phyloP scores from a whole-genome alignment of 2,888 invertebrate species.

The Hypselothyrea guttata region DNA sequence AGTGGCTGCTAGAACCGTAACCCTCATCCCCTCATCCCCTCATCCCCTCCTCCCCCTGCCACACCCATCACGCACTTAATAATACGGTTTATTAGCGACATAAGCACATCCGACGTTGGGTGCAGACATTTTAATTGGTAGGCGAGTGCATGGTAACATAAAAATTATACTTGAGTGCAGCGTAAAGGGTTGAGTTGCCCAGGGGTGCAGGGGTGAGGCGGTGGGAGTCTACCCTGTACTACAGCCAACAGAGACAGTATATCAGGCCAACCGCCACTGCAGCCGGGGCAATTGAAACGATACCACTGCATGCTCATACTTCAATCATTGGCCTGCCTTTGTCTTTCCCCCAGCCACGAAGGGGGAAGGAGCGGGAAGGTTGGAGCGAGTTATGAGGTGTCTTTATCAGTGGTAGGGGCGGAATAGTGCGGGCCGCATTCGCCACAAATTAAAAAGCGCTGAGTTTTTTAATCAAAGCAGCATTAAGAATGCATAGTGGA shows the following conservation, averaged over 20 bases:
- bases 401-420: conserved; percentile 6
- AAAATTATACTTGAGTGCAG: conserved; percentile 70
- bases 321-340: conserved; percentile 64
- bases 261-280: background rate
- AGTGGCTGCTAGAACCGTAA: conserved; percentile 36
- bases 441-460: conserved; percentile 76
- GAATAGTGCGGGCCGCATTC: conserved; percentile 39
- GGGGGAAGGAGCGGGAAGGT: background rate
- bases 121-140: conserved; percentile 79
- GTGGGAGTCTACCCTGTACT: background rate
- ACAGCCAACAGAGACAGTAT: background rate
- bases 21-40: conserved; percentile 4
- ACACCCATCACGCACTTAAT: conserved; percentile 69
- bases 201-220: conserved; percentile 6
- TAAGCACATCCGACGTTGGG: conserved; percentile 74
- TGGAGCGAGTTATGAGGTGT: conserved; percentile 32
- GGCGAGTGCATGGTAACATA: conserved; percentile 78
- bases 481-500: conserved; percentile 49
- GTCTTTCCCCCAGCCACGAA: conserved; percentile 31
- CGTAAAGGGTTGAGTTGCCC: conserved; percentile 34
- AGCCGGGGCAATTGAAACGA: conserved; percentile 72
- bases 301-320: conserved; percentile 59
- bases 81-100: conserved; percentile 78
- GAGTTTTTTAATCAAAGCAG: conserved; percentile 77
- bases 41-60: conserved; percentile 11